These are phyloP conservation scores for Cyclophora albipunctata DNA, from an alignment of 2,888 invertebrate genomes.

Conservation along the genomic window DNA sequence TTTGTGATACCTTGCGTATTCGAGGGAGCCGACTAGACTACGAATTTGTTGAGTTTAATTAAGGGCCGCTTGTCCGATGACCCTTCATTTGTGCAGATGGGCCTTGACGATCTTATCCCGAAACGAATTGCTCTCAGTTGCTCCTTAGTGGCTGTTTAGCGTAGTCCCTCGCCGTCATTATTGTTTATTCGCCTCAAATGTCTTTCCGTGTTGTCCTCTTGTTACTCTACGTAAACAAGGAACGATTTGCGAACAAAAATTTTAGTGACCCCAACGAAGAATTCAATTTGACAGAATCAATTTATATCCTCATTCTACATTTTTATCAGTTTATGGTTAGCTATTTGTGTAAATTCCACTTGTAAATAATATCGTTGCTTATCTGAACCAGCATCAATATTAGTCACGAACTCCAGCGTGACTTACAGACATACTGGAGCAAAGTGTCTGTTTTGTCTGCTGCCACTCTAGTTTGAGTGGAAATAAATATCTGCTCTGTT, in stretches of 20 bases:
- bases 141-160: constrained; percentile 42
- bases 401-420: constrained; percentile 59
- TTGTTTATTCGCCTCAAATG: constrained; percentile 24
- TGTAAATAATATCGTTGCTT: constrained; percentile 54
- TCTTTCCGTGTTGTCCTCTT: constrained; percentile 4
- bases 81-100: constrained; percentile 67
- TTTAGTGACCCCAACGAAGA: too few species aligned
- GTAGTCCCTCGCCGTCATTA: constrained; percentile 24
- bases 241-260: too few species aligned
- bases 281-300: not conserved
- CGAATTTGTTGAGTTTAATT: constrained; percentile 63
- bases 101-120: constrained; percentile 57
- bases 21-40: constrained; percentile 32
- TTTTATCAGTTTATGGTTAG: too few species aligned
- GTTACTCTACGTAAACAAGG: not conserved
- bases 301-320: not conserved
- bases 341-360: constrained; percentile 18
- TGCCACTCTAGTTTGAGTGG: too few species aligned
- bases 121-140: constrained; percentile 54
- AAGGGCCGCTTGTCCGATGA: constrained; percentile 54
- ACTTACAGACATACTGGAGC: constrained; percentile 32
- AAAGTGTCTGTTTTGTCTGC: constrained; percentile 5
- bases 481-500: too few species aligned
- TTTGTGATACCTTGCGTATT: constrained; percentile 19
- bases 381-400: constrained; percentile 55